Conservation (phyloP, 2,113 vertebrate species). For the Mohoua ochrocephala region DNA sequence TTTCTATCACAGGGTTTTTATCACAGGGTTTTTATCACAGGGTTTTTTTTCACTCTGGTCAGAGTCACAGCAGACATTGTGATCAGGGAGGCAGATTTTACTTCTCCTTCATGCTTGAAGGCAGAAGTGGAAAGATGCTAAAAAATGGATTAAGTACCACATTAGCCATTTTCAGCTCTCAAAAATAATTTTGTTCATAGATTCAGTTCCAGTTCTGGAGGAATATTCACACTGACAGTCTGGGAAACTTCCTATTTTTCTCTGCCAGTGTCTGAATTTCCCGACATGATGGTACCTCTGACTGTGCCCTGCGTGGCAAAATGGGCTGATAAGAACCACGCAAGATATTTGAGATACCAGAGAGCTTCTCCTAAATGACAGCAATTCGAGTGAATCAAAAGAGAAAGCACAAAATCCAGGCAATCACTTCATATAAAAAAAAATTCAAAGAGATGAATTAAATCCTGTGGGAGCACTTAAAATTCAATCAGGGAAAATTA, state of each 20-base stretch:
- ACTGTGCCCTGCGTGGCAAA: neutral
- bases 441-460: neutral
- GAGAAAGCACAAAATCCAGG: neutral
- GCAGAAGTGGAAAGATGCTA: constrained; percentile 41
- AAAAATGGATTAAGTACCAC: neutral
- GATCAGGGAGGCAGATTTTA: neutral
- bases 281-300: neutral
- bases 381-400: neutral
- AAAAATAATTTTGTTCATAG: neutral
- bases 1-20: neutral
- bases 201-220: constrained; percentile 41
- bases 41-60: neutral
- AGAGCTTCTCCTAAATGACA: neutral
- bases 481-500: neutral
- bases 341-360: neutral
- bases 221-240: neutral
- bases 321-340: neutral
- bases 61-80: neutral
- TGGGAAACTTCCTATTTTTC: constrained; percentile 20
- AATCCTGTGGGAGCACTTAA: neutral
- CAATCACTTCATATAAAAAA: neutral
- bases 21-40: neutral
- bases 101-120: constrained; percentile 39
- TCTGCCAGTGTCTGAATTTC: neutral
- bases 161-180: neutral